Conservation (phyloP, 2,113 vertebrate genomes). For the Melanerpes aurifrons region DNA sequence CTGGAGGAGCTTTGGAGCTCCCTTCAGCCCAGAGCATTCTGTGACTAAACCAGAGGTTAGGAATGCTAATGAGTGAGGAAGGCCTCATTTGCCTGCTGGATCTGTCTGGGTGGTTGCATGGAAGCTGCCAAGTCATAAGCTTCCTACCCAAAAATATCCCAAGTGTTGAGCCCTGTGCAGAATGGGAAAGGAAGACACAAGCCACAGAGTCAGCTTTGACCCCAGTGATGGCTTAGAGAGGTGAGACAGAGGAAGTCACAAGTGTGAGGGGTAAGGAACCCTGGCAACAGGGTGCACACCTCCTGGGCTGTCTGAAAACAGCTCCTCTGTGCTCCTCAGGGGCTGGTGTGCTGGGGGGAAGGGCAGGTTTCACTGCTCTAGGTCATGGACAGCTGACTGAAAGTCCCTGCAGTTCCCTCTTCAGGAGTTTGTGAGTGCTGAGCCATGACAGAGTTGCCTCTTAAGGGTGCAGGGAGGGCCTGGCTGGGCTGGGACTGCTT, state of each 20-base stretch:
- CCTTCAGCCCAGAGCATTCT: too few relatives aligned
- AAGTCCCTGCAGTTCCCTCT: background rate
- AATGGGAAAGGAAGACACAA: background rate
- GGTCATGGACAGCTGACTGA: background rate
- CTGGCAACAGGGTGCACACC: rapidly evolving
- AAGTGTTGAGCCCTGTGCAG: background rate
- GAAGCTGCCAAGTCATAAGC: background rate
- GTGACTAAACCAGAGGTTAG: background rate
- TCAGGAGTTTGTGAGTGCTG: background rate
- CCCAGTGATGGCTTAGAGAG: rapidly evolving
- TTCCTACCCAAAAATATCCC: background rate
- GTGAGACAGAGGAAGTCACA: background rate
- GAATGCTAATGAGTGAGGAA: background rate
- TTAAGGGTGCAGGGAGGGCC: background rate
- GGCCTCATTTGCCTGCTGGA: background rate
- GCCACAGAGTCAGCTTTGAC: background rate
- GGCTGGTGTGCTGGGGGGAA: background rate
- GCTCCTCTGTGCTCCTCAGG: background rate
- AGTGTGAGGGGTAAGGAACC: background rate
- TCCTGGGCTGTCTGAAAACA: background rate
- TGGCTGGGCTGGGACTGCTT: background rate
- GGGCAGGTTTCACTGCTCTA: background rate
- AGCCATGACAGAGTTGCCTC: background rate
- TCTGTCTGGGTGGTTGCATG: background rate
- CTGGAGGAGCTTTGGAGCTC: too few relatives aligned